A percentile compares a stretch with the other conserved stretches of the same genome.
Conservation (phyloP, 2,888 invertebrate species). For the Geophilus truncorum region DNA sequence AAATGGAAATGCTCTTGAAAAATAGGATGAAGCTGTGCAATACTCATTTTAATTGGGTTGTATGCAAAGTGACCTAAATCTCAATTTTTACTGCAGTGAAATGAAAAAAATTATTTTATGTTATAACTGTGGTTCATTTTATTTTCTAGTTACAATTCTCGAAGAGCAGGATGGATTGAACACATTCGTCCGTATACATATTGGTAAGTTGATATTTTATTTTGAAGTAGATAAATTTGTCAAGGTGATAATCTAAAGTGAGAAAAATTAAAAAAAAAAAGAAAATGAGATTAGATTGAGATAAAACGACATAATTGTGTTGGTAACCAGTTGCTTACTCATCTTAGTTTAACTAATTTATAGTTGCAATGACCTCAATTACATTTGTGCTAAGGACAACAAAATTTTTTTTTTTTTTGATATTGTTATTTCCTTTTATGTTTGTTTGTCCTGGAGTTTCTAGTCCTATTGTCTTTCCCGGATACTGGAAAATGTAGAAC, state of each 20-base stretch:
- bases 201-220: conserved; percentile 32
- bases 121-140: background rate
- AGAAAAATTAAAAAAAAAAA: too few species aligned
- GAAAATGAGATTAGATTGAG: too few species aligned
- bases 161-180: conserved; percentile 35
- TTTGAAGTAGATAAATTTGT: too few species aligned
- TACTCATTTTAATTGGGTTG: background rate
- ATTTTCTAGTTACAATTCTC: conserved; percentile 34
- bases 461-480: too few species aligned
- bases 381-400: background rate
- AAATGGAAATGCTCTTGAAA: background rate
- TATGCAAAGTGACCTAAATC: background rate
- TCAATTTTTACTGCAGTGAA: background rate
- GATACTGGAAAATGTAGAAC: too few species aligned
- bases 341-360: too few species aligned
- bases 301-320: too few species aligned
- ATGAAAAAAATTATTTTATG: background rate
- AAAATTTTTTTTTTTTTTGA: too few species aligned
- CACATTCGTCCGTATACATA: conserved; percentile 35
- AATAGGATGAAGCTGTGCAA: background rate
- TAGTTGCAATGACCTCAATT: background rate
- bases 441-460: too few species aligned
- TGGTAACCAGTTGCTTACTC: too few species aligned
- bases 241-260: too few species aligned
- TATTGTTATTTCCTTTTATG: too few species aligned